Percentiles rank a stretch among this genome's conserved stretches.
These are phyloP conservation scores for Myotis myotis DNA, from an alignment of 2,797 vertebrate species.

Conservation along the genomic window DNA sequence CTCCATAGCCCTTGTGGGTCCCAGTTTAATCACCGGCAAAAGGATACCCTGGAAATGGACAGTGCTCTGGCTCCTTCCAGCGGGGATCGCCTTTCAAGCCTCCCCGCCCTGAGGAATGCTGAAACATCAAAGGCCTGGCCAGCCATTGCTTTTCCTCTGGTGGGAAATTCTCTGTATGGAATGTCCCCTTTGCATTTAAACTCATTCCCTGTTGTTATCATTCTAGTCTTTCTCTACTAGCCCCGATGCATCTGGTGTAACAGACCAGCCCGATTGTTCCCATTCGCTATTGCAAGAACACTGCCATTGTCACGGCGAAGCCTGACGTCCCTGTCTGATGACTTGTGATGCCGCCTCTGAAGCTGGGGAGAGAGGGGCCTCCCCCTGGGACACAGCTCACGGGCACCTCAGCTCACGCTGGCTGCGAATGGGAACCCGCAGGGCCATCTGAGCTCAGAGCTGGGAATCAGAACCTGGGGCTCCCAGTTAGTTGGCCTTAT, in stretches of 20 bases:
- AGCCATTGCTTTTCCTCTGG: background rate
- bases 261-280: background rate
- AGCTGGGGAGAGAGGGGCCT: background rate
- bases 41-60: background rate
- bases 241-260: background rate
- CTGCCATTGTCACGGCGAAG: background rate
- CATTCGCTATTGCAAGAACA: background rate
- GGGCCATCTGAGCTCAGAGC: background rate
- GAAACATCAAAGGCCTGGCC: background rate
- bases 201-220: background rate
- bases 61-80: background rate
- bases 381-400: fast-evolving
- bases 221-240: background rate
- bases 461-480: background rate
- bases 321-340: background rate
- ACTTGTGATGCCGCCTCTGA: background rate
- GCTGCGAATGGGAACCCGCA: fast-evolving
- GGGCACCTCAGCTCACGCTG: fast-evolving
- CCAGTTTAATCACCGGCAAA: background rate
- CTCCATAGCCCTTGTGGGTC: background rate
- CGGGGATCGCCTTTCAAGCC: background rate
- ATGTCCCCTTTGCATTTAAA: background rate
- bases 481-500: background rate
- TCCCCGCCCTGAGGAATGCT: background rate
- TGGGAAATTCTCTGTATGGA: background rate